Conservation (phyloP, 2,888 invertebrate species). For the Amphipoea oculea region DNA sequence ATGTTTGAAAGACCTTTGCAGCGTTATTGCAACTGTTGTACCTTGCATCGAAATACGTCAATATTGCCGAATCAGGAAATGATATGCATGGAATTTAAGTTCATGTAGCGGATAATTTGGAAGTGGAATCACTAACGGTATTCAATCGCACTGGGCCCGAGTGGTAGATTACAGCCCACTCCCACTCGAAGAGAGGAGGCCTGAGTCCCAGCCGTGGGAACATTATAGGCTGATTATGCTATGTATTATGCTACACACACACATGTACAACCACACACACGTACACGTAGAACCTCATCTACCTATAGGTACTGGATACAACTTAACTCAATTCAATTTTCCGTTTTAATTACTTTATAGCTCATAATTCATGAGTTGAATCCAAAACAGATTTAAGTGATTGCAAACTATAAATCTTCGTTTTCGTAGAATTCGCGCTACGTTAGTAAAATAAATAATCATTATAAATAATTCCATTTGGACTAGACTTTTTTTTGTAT, state of each 20-base stretch:
- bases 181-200: neutral
- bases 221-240: neutral
- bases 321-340: neutral
- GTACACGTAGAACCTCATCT: neutral
- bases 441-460: neutral
- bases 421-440: slow-evolving; percentile 10
- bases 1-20: slow-evolving; percentile 57
- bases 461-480: slow-evolving; percentile 5
- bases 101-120: slow-evolving; percentile 25
- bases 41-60: slow-evolving; percentile 51
- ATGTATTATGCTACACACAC: neutral
- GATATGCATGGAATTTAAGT: slow-evolving; percentile 27
- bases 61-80: slow-evolving; percentile 55
- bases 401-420: neutral
- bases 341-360: slow-evolving; percentile 6
- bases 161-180: too few relatives aligned
- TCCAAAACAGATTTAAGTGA: neutral
- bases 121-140: slow-evolving; percentile 13
- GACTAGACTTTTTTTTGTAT: slow-evolving; percentile 23
- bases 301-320: neutral
- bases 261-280: too few relatives aligned
- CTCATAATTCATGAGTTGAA: neutral
- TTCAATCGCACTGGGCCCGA: too few relatives aligned
- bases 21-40: slow-evolving; percentile 56
- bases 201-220: neutral